Evolutionary conservation across 2,797 vertebrate genomes (phyloP).

Genomic region (Atherinosoma microstoma): DNA sequence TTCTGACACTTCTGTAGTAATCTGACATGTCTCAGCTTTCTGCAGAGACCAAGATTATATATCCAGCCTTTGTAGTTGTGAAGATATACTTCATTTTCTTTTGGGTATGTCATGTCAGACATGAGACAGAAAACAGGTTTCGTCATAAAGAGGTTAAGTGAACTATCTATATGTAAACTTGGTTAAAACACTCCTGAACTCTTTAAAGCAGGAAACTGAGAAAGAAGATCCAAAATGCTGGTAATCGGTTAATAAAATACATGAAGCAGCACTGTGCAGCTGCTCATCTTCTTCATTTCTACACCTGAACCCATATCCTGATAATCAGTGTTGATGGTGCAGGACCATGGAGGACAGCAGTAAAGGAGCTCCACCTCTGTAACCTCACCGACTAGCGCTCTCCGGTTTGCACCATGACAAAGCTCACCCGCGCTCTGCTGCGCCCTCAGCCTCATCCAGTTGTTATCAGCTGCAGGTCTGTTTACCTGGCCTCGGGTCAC

Average conservation of each 20-base stretch:
- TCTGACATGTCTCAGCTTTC: no score
- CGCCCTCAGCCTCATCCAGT: conserved; percentile 54
- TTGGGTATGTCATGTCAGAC: no score
- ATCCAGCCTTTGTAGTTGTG: no score
- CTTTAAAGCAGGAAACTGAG: background rate
- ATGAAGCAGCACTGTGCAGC: background rate
- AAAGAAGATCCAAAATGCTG: background rate
- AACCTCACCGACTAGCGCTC: conserved; percentile 54
- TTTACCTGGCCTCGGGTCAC: conserved; percentile 84
- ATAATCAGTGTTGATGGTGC: conserved; percentile 14
- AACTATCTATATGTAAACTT: no score
- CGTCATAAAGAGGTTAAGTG: no score
- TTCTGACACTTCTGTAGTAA: no score
- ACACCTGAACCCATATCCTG: background rate
- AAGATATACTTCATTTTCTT: no score
- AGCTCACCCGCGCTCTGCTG: conserved; percentile 33
- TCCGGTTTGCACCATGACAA: conserved; percentile 52
- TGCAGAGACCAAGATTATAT: no score
- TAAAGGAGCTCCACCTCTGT: conserved; percentile 14
- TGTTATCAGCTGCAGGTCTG: conserved; percentile 78
- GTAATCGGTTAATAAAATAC: background rate
- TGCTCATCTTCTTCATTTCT: background rate
- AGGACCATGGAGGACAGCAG: conserved; percentile 22
- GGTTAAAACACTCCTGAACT: background rate
- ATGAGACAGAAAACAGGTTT: no score